Base-by-base conservation (phyloP, 2,888 invertebrate species). In the Heliconius ismenius region DNA sequence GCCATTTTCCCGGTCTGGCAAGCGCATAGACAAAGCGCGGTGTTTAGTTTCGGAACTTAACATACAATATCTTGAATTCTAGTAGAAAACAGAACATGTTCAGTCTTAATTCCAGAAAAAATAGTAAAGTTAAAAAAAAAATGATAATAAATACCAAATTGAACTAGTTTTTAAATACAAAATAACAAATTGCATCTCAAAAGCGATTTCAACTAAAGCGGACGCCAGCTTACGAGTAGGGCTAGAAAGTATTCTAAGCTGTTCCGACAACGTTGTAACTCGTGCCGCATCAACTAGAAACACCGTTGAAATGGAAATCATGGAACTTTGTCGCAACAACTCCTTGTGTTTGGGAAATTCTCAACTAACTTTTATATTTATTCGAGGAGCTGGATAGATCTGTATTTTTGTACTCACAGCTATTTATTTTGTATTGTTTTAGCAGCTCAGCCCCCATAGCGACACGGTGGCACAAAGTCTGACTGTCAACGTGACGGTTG, bases 301-400 rank as follows among this genome's bases (percentile, higher is more conserved):
- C 78, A 76, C 69, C 79, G 78, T 78, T 78, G 81, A 82, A 84
- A 83, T 83, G 80, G 81, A 84, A 83, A 83, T 81, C 79, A 70
- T 78, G 78, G 77, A 82, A 83, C 81, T 83, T 83, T 82, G 82
- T 81, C 83, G 77, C 80, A 78, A 81, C 78, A 81, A 73, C 74
- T 79, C 75, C 65, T 77, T 62, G 79, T 78, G 81, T 83, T 83
- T 79, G 82, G 82, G 83, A 83, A 84, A 81, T 79, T 73, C 76
- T 73, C 79, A 79, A 74, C 78, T 49, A 83, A 83, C 81, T 83
- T 84, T 82, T 81, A 65, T 65, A 39, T 65, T n/a, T 39, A 82
- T 74, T 64, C 69, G 58, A 63, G 73, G 74, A 76, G 78, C 78
- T 70, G 73, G 78, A 63, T 78, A 63, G 75, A 73, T 76, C 62